Evolutionary conservation across 2,888 invertebrate species (phyloP).

Genomic region (Drosophila subquinaria): DNA sequence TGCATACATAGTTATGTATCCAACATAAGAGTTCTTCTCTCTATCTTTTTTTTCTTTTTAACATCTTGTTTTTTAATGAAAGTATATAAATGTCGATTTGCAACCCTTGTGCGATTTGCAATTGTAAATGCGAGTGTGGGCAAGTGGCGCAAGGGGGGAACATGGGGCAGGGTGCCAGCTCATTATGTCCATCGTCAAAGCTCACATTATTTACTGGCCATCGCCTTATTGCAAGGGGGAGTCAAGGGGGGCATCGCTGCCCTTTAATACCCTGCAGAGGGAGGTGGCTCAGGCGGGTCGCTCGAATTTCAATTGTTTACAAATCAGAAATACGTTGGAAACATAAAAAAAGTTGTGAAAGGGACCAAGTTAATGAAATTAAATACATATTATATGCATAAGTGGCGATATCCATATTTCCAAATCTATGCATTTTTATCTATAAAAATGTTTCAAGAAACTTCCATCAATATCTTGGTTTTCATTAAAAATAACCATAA

Average conservation of each 20-base stretch:
- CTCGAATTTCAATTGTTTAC: neutral
- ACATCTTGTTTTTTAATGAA: constrained; percentile 56
- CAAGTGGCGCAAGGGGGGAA: neutral
- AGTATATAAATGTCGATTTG: constrained; percentile 83
- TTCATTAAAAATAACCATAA: too few species aligned
- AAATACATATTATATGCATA: too few species aligned
- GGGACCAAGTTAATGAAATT: too few species aligned
- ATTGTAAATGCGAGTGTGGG: constrained; percentile 8
- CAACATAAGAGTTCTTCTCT: constrained; percentile 9
- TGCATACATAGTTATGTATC: constrained; percentile 30
- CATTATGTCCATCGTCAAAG: constrained; percentile 54
- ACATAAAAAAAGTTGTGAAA: too few species aligned
- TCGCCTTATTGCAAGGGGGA: neutral
- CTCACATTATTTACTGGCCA: constrained; percentile 63
- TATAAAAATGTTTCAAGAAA: too few species aligned
- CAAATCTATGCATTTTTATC: too few species aligned
- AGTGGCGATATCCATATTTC: too few species aligned
- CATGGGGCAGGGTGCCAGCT: constrained; percentile 32
- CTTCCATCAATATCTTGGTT: too few species aligned
- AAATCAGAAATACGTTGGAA: neutral
- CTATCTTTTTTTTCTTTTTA: neutral
- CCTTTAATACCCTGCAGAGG: constrained; percentile 15
- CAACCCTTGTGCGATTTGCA: constrained; percentile 64
- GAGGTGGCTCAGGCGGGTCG: constrained; percentile 11
- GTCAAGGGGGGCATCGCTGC: neutral